Conservation (phyloP, 2,888 invertebrate species). For the Acrobasis consociella region DNA sequence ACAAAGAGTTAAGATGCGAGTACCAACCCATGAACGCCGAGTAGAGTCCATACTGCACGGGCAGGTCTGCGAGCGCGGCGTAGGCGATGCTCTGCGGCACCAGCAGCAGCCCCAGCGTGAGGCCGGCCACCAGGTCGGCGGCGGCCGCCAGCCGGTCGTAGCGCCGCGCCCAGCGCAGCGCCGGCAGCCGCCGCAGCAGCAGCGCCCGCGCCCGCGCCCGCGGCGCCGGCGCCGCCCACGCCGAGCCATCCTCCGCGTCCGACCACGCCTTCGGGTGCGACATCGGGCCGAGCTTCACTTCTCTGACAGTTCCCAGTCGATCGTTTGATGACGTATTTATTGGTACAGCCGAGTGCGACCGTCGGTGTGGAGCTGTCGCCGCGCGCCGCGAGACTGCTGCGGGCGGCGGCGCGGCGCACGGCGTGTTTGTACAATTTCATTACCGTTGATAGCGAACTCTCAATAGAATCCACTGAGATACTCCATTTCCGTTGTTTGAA, state of each 20-base stretch:
- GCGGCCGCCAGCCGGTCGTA: constrained; percentile 87
- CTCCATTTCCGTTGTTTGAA: constrained; percentile 13
- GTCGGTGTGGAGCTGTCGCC: background rate
- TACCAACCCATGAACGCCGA: constrained; percentile 91
- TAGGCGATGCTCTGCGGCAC: constrained; percentile 97
- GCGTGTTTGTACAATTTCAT: constrained; percentile 1
- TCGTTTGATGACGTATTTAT: background rate
- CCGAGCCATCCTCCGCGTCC: constrained; percentile 45
- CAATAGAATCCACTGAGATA: background rate
- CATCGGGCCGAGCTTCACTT: no score
- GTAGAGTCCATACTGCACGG: constrained; percentile 96
- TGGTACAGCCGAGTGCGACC: background rate
- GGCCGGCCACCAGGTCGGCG: constrained; percentile 93
- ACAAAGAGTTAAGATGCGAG: background rate
- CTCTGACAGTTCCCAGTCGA: no score
- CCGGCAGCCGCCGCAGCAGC: constrained; percentile 64
- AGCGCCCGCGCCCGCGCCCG: constrained; percentile 74
- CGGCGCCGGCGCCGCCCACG: constrained; percentile 67
- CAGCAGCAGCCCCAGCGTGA: constrained; percentile 94
- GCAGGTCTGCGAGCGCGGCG: constrained; percentile 91
- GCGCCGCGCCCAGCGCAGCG: constrained; percentile 85
- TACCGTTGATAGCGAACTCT: constrained; percentile 8
- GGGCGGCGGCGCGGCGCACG: background rate
- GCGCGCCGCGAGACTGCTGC: constrained; percentile 3
- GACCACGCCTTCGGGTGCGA: constrained; percentile 26